Evolutionary conservation across 2,113 vertebrate species (phyloP).

Genomic region (Clarias batrachus): DNA sequence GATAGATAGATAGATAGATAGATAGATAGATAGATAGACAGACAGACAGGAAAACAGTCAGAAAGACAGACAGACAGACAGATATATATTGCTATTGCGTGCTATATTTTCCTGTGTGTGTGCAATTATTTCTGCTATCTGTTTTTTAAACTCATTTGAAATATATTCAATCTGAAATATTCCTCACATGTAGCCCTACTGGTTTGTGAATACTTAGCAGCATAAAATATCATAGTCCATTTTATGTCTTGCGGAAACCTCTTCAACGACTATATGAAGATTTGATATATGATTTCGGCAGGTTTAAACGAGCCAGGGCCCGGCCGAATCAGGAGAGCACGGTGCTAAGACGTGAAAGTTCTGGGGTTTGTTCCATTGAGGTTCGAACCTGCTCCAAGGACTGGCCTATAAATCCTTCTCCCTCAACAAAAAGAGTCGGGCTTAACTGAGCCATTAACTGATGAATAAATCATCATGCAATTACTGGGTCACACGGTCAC

Average conservation of each 20-base stretch:
- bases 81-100: too few relatives aligned
- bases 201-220: neutral
- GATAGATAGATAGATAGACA: too few relatives aligned
- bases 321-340: neutral
- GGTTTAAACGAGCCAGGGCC: slow-evolving; percentile 19
- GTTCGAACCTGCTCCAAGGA: neutral
- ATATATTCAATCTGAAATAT: neutral
- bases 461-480: slow-evolving; percentile 50
- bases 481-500: slow-evolving; percentile 45
- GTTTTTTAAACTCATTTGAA: neutral
- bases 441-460: slow-evolving; percentile 42
- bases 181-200: neutral
- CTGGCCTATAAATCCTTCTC: slow-evolving; percentile 25
- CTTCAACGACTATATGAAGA: neutral
- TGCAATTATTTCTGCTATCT: neutral
- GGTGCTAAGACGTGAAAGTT: neutral
- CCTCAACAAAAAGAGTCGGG: slow-evolving; percentile 19
- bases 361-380: neutral
- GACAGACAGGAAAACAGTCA: too few relatives aligned
- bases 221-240: neutral
- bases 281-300: neutral
- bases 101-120: too few relatives aligned
- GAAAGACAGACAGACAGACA: too few relatives aligned
- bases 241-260: neutral
- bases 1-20: too few relatives aligned